Evolutionary conservation across 2,888 invertebrate genomes (phyloP).

Genomic region (Ichneumoninae sp.): DNA sequence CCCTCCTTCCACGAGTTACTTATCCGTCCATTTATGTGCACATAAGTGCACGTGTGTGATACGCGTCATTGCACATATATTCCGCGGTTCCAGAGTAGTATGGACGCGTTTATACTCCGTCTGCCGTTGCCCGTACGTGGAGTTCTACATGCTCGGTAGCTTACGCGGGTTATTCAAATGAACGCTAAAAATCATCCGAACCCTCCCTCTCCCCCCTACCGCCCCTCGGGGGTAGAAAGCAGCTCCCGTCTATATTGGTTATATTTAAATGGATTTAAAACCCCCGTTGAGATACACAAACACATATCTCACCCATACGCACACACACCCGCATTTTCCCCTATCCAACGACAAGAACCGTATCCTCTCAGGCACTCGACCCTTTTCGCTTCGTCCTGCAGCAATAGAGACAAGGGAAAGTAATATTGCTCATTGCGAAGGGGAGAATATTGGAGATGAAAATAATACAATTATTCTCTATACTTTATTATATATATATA

Average conservation of each 20-base stretch:
- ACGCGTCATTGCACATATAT: conserved; percentile 54
- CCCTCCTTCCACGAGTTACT: conserved; percentile 49
- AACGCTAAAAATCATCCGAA: conserved; percentile 81
- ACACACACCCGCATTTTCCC: conserved; percentile 40
- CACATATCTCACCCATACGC: conserved; percentile 1
- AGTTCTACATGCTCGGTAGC: conserved; percentile 68
- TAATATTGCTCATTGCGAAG: conserved; percentile 65
- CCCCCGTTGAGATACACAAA: conserved; percentile 69
- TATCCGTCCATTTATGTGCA: conserved; percentile 57
- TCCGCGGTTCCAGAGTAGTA: conserved; percentile 30
- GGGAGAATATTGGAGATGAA: conserved; percentile 50
- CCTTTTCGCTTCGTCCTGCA: conserved; percentile 55
- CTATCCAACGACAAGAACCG: conserved; percentile 25
- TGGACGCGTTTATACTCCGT: conserved; percentile 13
- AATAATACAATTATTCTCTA: conserved; percentile 64
- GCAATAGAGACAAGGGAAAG: conserved; percentile 58
- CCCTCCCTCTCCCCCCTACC: conserved; percentile 64
- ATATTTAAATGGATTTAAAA: conserved; percentile 82
- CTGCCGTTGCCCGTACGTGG: conserved; percentile 3
- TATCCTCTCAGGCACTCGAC: conserved; percentile 57
- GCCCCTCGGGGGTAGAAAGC: conserved; percentile 60
- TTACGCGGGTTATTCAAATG: conserved; percentile 82
- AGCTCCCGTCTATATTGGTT: conserved; percentile 75
- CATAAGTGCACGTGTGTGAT: conserved; percentile 55
- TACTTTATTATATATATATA: conserved; percentile 44